A percentile compares a stretch with the other conserved stretches of the same genome.
Conservation (phyloP, 2,797 vertebrate species). For the Spinibarbus caldwelli region DNA sequence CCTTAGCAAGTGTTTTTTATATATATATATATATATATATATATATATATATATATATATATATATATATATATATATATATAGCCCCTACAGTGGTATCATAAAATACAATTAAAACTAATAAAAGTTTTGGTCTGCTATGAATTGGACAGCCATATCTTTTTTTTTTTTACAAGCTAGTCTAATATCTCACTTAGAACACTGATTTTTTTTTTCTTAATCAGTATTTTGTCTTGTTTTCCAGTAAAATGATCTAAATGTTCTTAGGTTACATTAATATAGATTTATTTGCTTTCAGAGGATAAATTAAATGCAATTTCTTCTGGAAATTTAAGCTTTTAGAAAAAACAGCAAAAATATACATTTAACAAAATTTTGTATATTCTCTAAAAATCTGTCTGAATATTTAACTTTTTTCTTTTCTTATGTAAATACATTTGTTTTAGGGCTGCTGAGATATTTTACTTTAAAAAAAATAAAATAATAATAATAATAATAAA, state of each 20-base stretch:
- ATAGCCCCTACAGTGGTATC: slow-evolving; percentile 42
- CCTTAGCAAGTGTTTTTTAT: slow-evolving; percentile 44
- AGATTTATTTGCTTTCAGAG: background rate
- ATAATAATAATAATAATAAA: too few species aligned
- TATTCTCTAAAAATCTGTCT: background rate
- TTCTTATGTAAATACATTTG: background rate
- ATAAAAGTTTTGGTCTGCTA: slow-evolving; percentile 38
- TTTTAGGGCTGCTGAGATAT: background rate
- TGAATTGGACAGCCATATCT: background rate
- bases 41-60: too few species aligned
- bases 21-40: too few species aligned
- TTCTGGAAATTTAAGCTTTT: background rate
- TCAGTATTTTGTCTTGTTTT: slow-evolving; percentile 14
- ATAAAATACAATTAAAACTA: slow-evolving; percentile 49
- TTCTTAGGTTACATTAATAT: background rate
- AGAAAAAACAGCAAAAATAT: background rate
- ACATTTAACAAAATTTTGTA: background rate
- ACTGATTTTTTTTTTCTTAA: slow-evolving; percentile 1
- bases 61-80: too few species aligned
- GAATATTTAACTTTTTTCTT: background rate
- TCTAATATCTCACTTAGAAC: background rate
- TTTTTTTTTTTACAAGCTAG: background rate
- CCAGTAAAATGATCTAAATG: background rate
- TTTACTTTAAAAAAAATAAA: background rate
- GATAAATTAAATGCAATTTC: background rate